phyloP scores from a whole-genome alignment of 2,888 invertebrate species.

The Andrena flavipes region DNA sequence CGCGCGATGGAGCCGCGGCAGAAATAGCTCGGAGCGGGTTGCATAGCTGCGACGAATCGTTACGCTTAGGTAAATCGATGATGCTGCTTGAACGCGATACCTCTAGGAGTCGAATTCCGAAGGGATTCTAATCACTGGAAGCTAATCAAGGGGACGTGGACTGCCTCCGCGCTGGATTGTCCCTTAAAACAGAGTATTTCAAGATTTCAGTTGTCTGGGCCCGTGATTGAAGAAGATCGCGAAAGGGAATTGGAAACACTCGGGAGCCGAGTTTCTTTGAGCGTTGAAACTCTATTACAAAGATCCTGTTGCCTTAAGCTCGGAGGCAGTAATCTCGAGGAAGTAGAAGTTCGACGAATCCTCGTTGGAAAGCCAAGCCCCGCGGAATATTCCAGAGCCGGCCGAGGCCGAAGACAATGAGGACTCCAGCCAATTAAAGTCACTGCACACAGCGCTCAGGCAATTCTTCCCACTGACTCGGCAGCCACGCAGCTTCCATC shows the following conservation, averaged over 20 bases:
- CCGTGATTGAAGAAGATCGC: too few species aligned
- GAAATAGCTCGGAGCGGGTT: conserved; percentile 5
- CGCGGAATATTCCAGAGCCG: neutral
- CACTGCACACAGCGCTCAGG: neutral
- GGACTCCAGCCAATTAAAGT: neutral
- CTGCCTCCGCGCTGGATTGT: too few species aligned
- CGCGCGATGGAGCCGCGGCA: neutral
- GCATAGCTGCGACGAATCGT: neutral
- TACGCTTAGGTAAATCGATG: neutral
- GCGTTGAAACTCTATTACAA: neutral
- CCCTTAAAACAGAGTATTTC: too few species aligned
- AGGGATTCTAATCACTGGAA: too few species aligned
- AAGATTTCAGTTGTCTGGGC: too few species aligned
- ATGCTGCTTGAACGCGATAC: neutral
- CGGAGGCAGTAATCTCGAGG: too few species aligned
- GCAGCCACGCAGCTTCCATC: neutral
- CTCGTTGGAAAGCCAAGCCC: too few species aligned
- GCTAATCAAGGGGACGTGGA: too few species aligned
- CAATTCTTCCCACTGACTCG: neutral
- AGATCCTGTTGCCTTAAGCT: neutral
- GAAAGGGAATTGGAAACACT: too few species aligned
- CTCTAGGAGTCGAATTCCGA: too few species aligned
- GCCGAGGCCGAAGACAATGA: neutral
- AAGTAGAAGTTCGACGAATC: too few species aligned
- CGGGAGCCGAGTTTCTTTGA: neutral